Evolutionary conservation across 1,140 invertebrate species (phyloP).

Genomic region (Venturia canescens): DNA sequence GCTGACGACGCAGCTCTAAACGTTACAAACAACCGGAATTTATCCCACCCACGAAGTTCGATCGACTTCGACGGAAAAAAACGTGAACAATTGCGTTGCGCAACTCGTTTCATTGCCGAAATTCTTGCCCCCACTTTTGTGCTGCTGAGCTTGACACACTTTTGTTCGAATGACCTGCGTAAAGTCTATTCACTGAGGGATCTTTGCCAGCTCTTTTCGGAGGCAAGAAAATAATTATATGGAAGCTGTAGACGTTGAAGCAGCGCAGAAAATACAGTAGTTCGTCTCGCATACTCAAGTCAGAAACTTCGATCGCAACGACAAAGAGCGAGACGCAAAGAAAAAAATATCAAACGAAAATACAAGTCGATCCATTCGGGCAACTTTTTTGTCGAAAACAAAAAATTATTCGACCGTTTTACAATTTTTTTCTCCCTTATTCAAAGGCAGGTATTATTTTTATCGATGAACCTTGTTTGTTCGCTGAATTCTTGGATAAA

Average conservation of each 20-base stretch:
- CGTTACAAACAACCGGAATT: too few species aligned
- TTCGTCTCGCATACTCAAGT: neutral
- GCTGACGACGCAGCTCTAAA: too few species aligned
- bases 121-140: neutral
- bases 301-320: neutral
- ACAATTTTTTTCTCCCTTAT: too few species aligned
- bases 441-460: too few species aligned
- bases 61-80: neutral
- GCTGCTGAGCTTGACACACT: constrained; percentile 12
- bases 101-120: neutral
- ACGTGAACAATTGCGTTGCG: neutral
- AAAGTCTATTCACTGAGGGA: neutral
- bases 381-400: too few species aligned
- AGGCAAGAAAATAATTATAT: neutral
- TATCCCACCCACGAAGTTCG: too few species aligned
- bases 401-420: too few species aligned
- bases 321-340: neutral
- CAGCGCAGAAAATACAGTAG: neutral
- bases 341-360: neutral
- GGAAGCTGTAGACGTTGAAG: neutral
- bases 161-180: neutral
- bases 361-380: neutral
- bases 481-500: too few species aligned
- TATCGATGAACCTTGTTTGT: too few species aligned
- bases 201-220: neutral